Evolutionary conservation across 2,888 invertebrate genomes (phyloP).

Genomic region (Aporophyla nigra): DNA sequence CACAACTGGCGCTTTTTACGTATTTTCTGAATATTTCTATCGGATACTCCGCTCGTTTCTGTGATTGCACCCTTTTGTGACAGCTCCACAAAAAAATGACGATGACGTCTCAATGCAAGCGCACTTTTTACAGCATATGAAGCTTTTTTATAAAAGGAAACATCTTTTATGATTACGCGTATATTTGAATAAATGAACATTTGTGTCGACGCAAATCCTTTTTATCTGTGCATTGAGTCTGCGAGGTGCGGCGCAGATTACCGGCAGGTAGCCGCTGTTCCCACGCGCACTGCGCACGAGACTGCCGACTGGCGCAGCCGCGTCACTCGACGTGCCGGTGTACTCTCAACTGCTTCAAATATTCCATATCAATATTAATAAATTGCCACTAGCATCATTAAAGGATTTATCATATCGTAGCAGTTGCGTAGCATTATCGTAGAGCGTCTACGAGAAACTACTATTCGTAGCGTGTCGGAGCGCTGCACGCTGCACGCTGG

Average conservation of each 20-base stretch:
- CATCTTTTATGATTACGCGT: conserved; percentile 67
- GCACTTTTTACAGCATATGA: conserved; percentile 52
- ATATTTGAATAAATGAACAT: conserved; percentile 73
- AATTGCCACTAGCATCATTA: background rate
- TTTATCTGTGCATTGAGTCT: conserved; percentile 66
- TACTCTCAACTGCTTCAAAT: conserved; percentile 9
- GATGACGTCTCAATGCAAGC: conserved; percentile 81
- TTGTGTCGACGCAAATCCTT: conserved; percentile 73
- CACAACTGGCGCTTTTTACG: conserved; percentile 76
- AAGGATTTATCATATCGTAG: background rate
- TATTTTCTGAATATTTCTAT: conserved; percentile 67
- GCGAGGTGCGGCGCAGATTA: conserved; percentile 66
- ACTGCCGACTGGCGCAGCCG: too few species aligned
- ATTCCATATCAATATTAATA: background rate
- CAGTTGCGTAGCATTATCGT: conserved; percentile 64
- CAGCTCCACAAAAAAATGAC: conserved; percentile 64
- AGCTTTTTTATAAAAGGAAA: conserved; percentile 57
- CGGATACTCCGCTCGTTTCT: conserved; percentile 68
- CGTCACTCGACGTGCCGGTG: background rate
- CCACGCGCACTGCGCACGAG: conserved; percentile 43
- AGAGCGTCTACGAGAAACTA: conserved; percentile 53
- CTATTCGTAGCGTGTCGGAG: conserved; percentile 1
- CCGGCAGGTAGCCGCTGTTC: conserved; percentile 65
- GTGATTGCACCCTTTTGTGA: conserved; percentile 77
- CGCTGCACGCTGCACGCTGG: background rate